These are phyloP conservation scores for Acromyrmex charruanus DNA, from an alignment of 1,140 invertebrate genomes.

Conservation along the genomic window DNA sequence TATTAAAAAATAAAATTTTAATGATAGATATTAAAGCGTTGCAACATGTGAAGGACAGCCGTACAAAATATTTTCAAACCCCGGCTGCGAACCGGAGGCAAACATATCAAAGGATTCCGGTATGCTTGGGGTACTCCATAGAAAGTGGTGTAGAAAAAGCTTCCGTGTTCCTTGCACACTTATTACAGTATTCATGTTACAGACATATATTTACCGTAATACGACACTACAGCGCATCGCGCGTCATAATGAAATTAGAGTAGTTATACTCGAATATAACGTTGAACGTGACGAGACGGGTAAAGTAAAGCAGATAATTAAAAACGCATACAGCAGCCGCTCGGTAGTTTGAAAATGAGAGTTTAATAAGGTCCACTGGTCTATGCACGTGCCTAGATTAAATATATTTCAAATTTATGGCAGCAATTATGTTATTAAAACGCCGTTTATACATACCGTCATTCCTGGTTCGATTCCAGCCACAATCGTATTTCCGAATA, in stretches of 20 bases:
- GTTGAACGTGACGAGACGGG: slow-evolving; percentile 20
- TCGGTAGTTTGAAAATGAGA: slow-evolving; percentile 23
- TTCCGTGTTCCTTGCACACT: background rate
- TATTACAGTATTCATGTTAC: slow-evolving; percentile 20
- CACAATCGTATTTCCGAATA: background rate
- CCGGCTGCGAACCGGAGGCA: background rate
- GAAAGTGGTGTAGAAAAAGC: background rate
- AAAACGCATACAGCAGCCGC: slow-evolving; percentile 13
- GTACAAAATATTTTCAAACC: background rate
- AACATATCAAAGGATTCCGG: slow-evolving; percentile 1
- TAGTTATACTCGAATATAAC: slow-evolving; percentile 23
- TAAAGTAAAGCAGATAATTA: slow-evolving; percentile 49
- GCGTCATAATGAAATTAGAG: slow-evolving; percentile 53
- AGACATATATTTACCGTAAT: slow-evolving; percentile 29
- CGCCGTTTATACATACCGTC: background rate
- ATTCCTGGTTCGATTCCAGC: background rate
- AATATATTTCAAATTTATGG: slow-evolving; percentile 24
- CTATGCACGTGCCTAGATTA: background rate
- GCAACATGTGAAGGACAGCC: too few species aligned
- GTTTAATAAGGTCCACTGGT: slow-evolving; percentile 35
- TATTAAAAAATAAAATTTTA: background rate
- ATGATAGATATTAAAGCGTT: background rate
- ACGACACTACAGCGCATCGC: background rate
- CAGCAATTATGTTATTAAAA: slow-evolving; percentile 44
- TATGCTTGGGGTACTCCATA: background rate